Evolutionary conservation across 53 echinoderm and acorn worm species (phyloP), one percentile per base, ranked within the genome.

Genomic region (Pentamera pediparva): DNA sequence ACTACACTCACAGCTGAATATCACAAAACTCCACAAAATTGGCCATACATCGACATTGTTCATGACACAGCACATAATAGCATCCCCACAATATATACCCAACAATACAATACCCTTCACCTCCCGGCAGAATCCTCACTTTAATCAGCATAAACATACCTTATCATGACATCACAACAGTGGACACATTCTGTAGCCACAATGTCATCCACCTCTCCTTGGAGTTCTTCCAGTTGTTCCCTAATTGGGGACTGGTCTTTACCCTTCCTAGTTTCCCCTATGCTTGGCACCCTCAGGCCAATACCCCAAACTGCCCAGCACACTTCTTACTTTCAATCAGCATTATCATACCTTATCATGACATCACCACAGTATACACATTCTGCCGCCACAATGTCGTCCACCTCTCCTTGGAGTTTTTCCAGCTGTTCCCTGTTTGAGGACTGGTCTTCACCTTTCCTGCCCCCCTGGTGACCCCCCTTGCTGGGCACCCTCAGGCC

Each of bases 91-190:
- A n/a, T n/a, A n/a, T n/a, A n/a, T n/a, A n/a, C n/a, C n/a, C n/a
- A n/a, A n/a, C n/a, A n/a, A n/a, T n/a, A n/a, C n/a, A n/a, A n/a
- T n/a, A n/a, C n/a, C n/a, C n/a, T n/a, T n/a, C n/a, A n/a, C n/a
- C n/a, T n/a, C n/a, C n/a, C n/a, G n/a, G n/a, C n/a, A n/a, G n/a
- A n/a, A n/a, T n/a, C n/a, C n/a, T n/a, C n/a, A n/a, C n/a, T n/a
- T n/a, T n/a, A n/a, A n/a, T n/a, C n/a, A 45, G 47, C 11, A 11
- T 18, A 18, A 45, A 45, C 78, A 75, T 76, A 95, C 96, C 84
- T 91, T 41, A 96, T 91, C 96, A 96, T 96, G 51, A 96, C 91
- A 35, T 96, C 96, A 12, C 96, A 90, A 52, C 96, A 96, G 75
- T 85, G 86, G 18, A 96, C 96, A 52, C 96, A 96, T 39, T 96